phyloP scores from a whole-genome alignment of 2,888 invertebrate genomes.

The Anorthoa munda region DNA sequence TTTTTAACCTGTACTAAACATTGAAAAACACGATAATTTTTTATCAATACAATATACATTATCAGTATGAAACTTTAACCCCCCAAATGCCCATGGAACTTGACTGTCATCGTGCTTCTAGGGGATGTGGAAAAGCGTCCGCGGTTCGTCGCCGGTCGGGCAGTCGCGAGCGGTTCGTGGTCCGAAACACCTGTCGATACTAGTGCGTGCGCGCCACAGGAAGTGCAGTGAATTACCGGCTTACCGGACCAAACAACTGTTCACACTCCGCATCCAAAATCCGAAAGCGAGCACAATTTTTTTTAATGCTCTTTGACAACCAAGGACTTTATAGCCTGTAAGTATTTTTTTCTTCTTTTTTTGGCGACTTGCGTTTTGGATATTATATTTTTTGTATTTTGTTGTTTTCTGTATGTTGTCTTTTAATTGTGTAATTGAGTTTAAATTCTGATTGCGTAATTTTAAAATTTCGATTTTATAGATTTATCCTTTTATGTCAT shows the following conservation, averaged over 20 bases:
- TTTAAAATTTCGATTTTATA: neutral
- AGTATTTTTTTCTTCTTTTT: slow-evolving; percentile 36
- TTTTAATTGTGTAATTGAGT: neutral
- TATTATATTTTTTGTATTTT: neutral
- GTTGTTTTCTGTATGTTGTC: neutral
- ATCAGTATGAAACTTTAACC: slow-evolving; percentile 21
- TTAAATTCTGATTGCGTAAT: neutral
- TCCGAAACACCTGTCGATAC: slow-evolving; percentile 72
- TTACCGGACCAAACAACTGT: slow-evolving; percentile 73
- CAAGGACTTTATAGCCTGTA: slow-evolving; percentile 64
- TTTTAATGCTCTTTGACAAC: slow-evolving; percentile 59
- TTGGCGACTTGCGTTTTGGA: neutral
- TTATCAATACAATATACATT: neutral
- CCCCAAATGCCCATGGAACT: slow-evolving; percentile 30
- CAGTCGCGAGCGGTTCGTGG: slow-evolving; percentile 75
- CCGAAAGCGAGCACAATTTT: slow-evolving; percentile 70
- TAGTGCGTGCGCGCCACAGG: slow-evolving; percentile 74
- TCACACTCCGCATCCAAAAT: slow-evolving; percentile 70
- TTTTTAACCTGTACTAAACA: neutral
- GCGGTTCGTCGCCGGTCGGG: slow-evolving; percentile 34
- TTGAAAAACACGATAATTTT: neutral
- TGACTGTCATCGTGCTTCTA: slow-evolving; percentile 14
- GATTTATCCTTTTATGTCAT: neutral
- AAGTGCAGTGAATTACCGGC: slow-evolving; percentile 86
- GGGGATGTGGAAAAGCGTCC: slow-evolving; percentile 63